A percentile compares a stretch with the other conserved stretches of the same genome.
These are phyloP conservation scores for Brachynemurus nebulosus DNA, from an alignment of 2,888 invertebrate species.

Conservation along the genomic window DNA sequence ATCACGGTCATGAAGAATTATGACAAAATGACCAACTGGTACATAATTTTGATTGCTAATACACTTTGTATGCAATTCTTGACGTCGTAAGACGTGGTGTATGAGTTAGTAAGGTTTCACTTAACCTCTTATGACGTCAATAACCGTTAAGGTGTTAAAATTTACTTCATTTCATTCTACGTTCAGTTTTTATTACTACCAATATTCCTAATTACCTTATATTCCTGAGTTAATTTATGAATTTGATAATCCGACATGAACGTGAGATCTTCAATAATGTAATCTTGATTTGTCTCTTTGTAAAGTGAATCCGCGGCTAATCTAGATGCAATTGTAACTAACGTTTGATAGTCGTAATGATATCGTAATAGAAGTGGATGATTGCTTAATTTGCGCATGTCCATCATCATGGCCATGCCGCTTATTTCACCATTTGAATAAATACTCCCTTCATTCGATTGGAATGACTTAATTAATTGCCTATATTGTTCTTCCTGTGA, in stretches of 20 bases:
- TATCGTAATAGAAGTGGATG: conserved; percentile 76
- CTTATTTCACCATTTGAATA: conserved; percentile 42
- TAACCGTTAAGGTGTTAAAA: too few relatives aligned
- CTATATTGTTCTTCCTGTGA: conserved; percentile 64
- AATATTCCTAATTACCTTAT: conserved; percentile 46
- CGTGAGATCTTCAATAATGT: conserved; percentile 75
- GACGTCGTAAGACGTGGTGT: too few relatives aligned
- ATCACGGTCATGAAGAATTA: too few relatives aligned
- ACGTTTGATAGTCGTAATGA: conserved; percentile 50
- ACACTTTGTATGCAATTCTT: too few relatives aligned
- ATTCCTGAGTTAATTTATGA: conserved; percentile 56
- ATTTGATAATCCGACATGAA: conserved; percentile 89
- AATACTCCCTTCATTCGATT: conserved; percentile 44
- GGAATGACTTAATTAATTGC: conserved; percentile 52
- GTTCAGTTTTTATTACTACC: too few relatives aligned
- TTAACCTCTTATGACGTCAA: too few relatives aligned
- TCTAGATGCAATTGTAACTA: conserved; percentile 51
- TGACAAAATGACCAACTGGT: too few relatives aligned
- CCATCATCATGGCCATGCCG: conserved; percentile 78
- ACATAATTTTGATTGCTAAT: too few relatives aligned
- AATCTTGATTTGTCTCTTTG: conserved; percentile 62
- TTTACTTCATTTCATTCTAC: too few relatives aligned
- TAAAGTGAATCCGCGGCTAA: conserved; percentile 52
- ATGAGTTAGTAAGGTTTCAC: too few relatives aligned
- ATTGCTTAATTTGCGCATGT: conserved; percentile 85